Base-by-base conservation (phyloP, 2,888 invertebrate genomes). In the Dexiosoma caninum region DNA sequence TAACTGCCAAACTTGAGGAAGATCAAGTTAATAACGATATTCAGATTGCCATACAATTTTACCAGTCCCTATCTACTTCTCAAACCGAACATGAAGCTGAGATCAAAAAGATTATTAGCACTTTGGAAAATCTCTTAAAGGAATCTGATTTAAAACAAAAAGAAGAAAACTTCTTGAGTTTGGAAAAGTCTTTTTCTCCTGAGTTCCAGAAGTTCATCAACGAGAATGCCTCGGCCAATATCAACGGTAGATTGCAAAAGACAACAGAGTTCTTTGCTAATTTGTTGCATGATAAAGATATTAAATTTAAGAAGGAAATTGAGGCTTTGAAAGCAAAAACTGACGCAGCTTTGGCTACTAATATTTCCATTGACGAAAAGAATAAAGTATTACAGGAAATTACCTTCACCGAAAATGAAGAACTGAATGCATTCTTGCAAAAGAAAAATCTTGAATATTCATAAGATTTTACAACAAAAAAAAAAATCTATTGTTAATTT, bases 221-320 rank as follows among this genome's bases (percentile, higher is more conserved):
- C 64, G 71, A 84, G 6, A 84, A 82, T 14, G 71, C 85, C 3
- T 21, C 85, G 79, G 85, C 85, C 12, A 83, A 82, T 60, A 71
- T 87, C 5, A 85, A 85, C 12, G 66, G 60, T 0, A 83, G 84
- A 40, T 83, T 87, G 66, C 77, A 85, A 49, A 85, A 82, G 19
- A 83, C 85, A 9, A 27, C 79, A n/a, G 83, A 84, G 12, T 87
- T 87, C 82, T 85, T 87, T 30, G 83, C 79, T 8, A 85, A 79
- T 19, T 53, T 87, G 8, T 69, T 86, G 69, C 70, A 66, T 3
- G 81, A 84, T 6, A n/a, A 67, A 0, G 83, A 85, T 16, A 57
- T 81, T 10, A 79, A 85, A 30, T 66, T 84, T 21, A 83, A 55
- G 30, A 57, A 60, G 2, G 87, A 87, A 79, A 85, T 87, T 46